Evolutionary conservation across 2,797 vertebrate genomes (phyloP).

Genomic region (Rhyacichthys aspro): DNA sequence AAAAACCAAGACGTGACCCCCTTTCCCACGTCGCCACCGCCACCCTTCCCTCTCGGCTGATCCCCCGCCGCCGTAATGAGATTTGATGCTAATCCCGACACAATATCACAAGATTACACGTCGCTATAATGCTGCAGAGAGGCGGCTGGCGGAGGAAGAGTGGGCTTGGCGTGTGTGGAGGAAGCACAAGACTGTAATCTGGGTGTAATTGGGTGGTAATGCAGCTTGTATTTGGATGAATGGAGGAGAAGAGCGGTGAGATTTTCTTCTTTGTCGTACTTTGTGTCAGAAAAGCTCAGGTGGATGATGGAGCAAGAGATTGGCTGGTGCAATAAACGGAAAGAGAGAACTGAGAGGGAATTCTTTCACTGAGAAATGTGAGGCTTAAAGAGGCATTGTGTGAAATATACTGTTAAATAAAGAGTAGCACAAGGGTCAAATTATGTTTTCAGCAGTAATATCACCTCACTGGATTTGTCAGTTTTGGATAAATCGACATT

Average conservation of each 20-base stretch:
- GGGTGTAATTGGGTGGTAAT: constrained; percentile 68
- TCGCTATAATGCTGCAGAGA: constrained; percentile 54
- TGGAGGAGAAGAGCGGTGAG: background rate
- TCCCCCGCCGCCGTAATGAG: constrained; percentile 67
- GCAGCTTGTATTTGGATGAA: constrained; percentile 52
- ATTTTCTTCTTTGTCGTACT: constrained; percentile 9
- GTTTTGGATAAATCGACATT: too few relatives aligned
- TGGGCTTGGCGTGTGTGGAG: constrained; percentile 42
- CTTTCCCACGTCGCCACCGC: constrained; percentile 9
- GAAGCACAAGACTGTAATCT: constrained; percentile 68
- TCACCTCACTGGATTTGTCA: too few relatives aligned
- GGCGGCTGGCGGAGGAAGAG: constrained; percentile 43
- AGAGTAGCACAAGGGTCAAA: too few relatives aligned
- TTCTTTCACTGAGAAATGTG: too few relatives aligned
- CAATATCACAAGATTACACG: constrained; percentile 79
- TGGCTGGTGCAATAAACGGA: constrained; percentile 17
- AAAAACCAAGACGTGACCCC: constrained; percentile 18
- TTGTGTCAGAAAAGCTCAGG: constrained; percentile 11
- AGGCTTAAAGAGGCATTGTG: too few relatives aligned
- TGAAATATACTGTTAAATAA: too few relatives aligned
- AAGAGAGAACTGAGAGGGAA: background rate
- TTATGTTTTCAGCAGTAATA: too few relatives aligned
- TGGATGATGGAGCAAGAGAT: constrained; percentile 22
- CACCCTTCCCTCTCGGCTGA: constrained; percentile 23
- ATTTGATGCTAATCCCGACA: constrained; percentile 78